Evolutionary conservation across 2,888 invertebrate species (phyloP).

Genomic region (Papilio gigon): DNA sequence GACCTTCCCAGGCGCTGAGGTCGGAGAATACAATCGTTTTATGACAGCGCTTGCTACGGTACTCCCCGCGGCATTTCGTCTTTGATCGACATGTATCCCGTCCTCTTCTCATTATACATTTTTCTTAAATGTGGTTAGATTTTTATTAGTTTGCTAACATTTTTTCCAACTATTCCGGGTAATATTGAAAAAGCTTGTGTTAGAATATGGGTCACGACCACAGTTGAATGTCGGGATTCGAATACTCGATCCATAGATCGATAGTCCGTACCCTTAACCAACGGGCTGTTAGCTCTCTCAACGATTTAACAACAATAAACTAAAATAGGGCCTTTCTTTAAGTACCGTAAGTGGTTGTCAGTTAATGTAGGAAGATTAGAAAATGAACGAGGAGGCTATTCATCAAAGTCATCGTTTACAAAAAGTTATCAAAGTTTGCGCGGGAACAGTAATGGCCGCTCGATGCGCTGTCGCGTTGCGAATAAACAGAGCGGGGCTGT

Average conservation of each 20-base stretch:
- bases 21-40: too few species aligned
- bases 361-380: background rate
- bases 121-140: too few species aligned
- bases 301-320: background rate
- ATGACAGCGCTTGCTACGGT: too few species aligned
- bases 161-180: too few species aligned
- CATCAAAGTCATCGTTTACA: constrained; percentile 31
- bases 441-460: constrained; percentile 33
- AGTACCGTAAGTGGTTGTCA: background rate
- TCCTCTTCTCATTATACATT: too few species aligned
- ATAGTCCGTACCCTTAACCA: background rate
- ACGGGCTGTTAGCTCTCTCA: background rate
- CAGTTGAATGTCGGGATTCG: too few species aligned
- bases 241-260: background rate
- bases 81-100: too few species aligned
- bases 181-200: too few species aligned
- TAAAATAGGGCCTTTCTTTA: background rate
- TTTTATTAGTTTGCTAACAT: too few species aligned
- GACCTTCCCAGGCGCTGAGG: too few species aligned
- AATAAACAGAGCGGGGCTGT: constrained; percentile 44
- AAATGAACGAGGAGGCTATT: constrained; percentile 15
- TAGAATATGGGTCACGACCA: too few species aligned
- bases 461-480: constrained; percentile 32
- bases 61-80: too few species aligned
- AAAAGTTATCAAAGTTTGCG: constrained; percentile 39